Evolutionary conservation across 2,113 vertebrate genomes (phyloP).

Genomic region (Gallinago paraguaiae): DNA sequence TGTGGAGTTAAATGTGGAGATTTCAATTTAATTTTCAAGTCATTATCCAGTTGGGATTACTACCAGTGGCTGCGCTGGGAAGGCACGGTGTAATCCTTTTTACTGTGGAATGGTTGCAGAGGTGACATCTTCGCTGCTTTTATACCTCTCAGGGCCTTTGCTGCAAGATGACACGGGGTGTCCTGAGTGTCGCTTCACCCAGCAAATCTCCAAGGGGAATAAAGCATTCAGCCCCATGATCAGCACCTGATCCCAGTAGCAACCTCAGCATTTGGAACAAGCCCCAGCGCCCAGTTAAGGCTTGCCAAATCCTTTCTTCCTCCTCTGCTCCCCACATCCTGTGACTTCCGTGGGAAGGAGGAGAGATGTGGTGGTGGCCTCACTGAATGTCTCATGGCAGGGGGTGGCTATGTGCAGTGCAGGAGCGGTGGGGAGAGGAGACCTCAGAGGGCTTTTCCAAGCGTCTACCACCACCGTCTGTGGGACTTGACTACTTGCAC

Average conservation of each 20-base stretch:
- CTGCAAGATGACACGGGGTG: neutral
- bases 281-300: neutral
- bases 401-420: neutral
- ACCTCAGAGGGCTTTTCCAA: neutral
- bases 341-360: neutral
- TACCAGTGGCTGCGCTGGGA: neutral
- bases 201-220: neutral
- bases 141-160: neutral
- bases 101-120: rapidly evolving
- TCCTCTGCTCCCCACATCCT: neutral
- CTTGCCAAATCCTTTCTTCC: neutral
- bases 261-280: neutral
- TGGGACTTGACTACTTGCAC: neutral
- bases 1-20: neutral
- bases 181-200: neutral
- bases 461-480: neutral
- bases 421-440: neutral
- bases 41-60: neutral
- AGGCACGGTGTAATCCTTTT: neutral
- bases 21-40: neutral
- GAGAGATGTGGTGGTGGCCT: neutral
- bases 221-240: neutral
- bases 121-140: neutral
- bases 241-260: neutral
- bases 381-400: rapidly evolving